Percentiles rank a stretch among this genome's conserved stretches.
phyloP scores from a whole-genome alignment of 2,797 vertebrate species.

The Falco columbarius region DNA sequence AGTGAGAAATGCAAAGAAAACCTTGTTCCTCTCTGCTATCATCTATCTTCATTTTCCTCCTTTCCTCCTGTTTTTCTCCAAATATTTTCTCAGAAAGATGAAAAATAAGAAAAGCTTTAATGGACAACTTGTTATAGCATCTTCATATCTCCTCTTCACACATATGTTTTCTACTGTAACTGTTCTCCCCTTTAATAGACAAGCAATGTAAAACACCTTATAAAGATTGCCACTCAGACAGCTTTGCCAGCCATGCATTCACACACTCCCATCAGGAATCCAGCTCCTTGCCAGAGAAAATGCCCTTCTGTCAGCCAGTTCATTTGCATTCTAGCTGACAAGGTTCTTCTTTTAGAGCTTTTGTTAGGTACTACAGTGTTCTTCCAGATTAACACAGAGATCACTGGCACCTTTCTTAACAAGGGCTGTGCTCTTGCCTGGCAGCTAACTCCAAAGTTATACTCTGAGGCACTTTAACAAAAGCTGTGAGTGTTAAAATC shows the following conservation, averaged over 20 bases:
- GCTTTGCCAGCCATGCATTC: neutral
- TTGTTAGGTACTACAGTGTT: constrained; percentile 1
- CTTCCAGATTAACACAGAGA: constrained; percentile 30
- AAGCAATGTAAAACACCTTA: neutral
- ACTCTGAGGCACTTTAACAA: neutral
- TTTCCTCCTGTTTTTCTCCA: neutral
- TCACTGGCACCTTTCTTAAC: constrained; percentile 6
- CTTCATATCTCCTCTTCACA: neutral
- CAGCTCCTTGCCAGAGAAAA: neutral
- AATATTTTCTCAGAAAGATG: neutral
- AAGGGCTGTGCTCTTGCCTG: constrained; percentile 10
- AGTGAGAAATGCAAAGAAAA: neutral
- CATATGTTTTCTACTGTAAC: fast-evolving
- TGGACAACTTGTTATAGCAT: neutral
- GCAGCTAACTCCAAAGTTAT: neutral
- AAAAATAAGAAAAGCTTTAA: neutral
- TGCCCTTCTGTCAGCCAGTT: constrained; percentile 1
- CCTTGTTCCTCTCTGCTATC: neutral
- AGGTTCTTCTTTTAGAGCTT: constrained; percentile 14
- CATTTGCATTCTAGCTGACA: constrained; percentile 56
- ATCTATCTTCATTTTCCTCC: neutral
- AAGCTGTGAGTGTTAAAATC: neutral
- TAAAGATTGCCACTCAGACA: neutral
- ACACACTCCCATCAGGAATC: neutral
- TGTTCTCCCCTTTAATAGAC: neutral